Conservation (phyloP, 2,113 vertebrate species). For the Amblyornis subalaris region DNA sequence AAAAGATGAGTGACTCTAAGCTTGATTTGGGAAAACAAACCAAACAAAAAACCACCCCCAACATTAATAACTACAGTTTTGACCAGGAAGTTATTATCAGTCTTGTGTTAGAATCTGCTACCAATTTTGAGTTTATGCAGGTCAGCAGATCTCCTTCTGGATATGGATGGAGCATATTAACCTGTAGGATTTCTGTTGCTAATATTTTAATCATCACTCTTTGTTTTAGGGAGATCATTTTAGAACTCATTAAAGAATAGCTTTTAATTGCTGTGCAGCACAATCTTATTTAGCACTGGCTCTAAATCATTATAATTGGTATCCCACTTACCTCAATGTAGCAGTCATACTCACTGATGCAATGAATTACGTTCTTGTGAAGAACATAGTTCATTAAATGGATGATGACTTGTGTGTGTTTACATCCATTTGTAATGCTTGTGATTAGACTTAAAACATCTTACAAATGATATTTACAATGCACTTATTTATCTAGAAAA, state of each 20-base stretch:
- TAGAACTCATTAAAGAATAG: neutral
- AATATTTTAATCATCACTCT: slow-evolving; percentile 7
- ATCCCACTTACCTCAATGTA: neutral
- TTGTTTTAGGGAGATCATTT: neutral
- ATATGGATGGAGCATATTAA: slow-evolving; percentile 31
- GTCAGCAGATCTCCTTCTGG: slow-evolving; percentile 15
- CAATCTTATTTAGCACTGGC: neutral
- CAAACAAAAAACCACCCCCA: neutral
- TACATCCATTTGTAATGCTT: neutral
- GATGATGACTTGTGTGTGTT: neutral
- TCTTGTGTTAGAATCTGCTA: neutral
- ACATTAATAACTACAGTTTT: neutral
- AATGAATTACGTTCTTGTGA: neutral
- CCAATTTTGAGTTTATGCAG: neutral
- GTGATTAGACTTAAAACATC: neutral
- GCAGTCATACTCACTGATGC: neutral
- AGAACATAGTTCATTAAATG: neutral
- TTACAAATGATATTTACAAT: neutral
- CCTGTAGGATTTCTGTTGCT: slow-evolving; percentile 26
- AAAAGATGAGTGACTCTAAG: neutral
- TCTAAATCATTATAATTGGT: neutral
- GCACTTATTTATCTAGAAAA: neutral
- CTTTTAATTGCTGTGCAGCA: slow-evolving; percentile 7
- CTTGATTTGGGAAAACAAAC: neutral
- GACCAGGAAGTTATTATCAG: neutral